Evolutionary conservation across 2,797 vertebrate species (phyloP).

Genomic region (Onychomys arenicola): DNA sequence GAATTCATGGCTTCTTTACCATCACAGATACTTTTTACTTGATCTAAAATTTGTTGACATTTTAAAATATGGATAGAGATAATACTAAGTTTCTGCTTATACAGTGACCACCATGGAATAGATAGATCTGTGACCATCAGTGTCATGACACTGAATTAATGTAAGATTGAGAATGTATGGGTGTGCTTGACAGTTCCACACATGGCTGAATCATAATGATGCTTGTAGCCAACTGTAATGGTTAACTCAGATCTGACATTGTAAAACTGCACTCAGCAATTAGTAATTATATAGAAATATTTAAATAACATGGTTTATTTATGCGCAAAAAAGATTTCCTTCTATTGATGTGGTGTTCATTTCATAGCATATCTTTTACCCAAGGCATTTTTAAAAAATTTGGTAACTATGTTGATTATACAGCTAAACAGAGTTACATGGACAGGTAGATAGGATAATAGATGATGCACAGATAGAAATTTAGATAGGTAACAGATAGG

Average conservation of each 20-base stretch:
- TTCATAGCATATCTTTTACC: not conserved
- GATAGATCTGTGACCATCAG: not conserved
- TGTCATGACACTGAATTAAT: not conserved
- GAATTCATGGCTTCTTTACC: not conserved
- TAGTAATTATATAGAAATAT: not conserved
- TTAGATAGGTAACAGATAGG: not conserved
- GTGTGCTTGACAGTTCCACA: not conserved
- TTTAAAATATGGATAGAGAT: not conserved
- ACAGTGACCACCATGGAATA: not conserved
- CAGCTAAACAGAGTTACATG: not conserved
- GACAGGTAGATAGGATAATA: not conserved
- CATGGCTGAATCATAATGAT: not conserved
- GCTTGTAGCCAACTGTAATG: not conserved
- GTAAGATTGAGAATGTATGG: not conserved
- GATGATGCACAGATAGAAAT: not conserved
- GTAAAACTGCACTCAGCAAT: not conserved
- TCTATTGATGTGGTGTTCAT: not conserved
- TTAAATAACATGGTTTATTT: not conserved
- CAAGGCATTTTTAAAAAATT: not conserved
- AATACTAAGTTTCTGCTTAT: not conserved
- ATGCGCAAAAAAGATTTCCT: not conserved
- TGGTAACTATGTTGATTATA: not conserved
- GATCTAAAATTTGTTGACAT: not conserved
- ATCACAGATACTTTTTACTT: not conserved
- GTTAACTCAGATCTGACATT: not conserved